A percentile compares a stretch with the other conserved stretches of the same genome.
Evolutionary conservation across 2,113 vertebrate genomes (phyloP).

Genomic region (Alouatta palliata): DNA sequence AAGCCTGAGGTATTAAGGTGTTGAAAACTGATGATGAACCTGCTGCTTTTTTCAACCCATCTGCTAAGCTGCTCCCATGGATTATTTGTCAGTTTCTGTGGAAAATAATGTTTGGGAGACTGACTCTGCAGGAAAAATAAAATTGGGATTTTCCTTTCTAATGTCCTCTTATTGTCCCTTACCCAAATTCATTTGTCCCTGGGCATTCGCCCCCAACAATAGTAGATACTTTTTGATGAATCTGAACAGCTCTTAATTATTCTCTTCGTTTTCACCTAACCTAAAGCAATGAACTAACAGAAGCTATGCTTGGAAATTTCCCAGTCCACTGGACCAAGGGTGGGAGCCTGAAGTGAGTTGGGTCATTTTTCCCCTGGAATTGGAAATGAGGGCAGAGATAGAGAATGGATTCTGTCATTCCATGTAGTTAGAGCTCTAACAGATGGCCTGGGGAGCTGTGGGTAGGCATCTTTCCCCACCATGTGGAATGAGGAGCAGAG

Average conservation of each 20-base stretch:
- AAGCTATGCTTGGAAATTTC: neutral
- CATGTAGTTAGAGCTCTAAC: neutral
- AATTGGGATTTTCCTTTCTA: neutral
- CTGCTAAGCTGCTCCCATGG: neutral
- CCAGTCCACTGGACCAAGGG: neutral
- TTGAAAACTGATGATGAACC: conserved; percentile 1
- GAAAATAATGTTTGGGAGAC: neutral
- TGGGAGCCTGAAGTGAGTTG: neutral
- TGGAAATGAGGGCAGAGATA: neutral
- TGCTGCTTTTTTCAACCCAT: neutral
- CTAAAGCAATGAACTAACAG: neutral
- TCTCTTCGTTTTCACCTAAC: neutral
- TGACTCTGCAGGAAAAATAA: neutral
- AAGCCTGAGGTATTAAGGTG: neutral
- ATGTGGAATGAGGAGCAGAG: neutral
- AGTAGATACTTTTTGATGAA: neutral
- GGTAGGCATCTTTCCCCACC: neutral
- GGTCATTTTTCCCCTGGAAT: neutral
- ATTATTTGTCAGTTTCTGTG: neutral
- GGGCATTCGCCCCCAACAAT: neutral
- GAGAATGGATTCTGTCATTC: neutral
- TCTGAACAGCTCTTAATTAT: neutral
- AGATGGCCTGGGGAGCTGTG: conserved; percentile 7
- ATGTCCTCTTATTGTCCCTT: neutral
- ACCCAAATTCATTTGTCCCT: neutral